These are phyloP conservation scores for Peribatodes rhomboidaria DNA, from an alignment of 2,888 invertebrate genomes.

Conservation along the genomic window DNA sequence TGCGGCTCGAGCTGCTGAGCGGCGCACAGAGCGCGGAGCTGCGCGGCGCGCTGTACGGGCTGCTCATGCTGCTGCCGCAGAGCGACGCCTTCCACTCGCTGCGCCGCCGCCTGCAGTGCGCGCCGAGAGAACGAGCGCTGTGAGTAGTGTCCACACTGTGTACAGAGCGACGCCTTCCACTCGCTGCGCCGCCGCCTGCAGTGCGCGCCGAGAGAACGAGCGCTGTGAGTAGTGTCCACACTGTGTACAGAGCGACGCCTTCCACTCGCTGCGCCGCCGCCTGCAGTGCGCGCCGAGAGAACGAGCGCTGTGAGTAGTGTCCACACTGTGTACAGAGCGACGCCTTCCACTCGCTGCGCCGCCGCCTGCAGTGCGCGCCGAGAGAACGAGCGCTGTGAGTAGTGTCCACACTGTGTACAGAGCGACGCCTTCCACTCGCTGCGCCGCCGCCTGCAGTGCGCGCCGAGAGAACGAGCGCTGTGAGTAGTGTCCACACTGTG, in stretches of 20 bases:
- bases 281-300: slow-evolving; percentile 80
- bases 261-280: slow-evolving; percentile 93
- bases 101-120: slow-evolving; percentile 89
- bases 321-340: slow-evolving; percentile 99
- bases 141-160: too few relatives aligned
- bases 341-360: slow-evolving; percentile 95
- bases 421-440: slow-evolving; percentile 97
- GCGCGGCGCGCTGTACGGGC: slow-evolving; percentile 96
- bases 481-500: slow-evolving; percentile 68
- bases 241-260: slow-evolving; percentile 99
- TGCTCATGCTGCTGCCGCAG: slow-evolving; percentile 99
- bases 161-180: slow-evolving; percentile 98
- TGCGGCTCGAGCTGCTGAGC: slow-evolving; percentile 95
- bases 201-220: slow-evolving; percentile 82
- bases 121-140: slow-evolving; percentile 85
- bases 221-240: too few relatives aligned
- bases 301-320: slow-evolving; percentile 90
- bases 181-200: slow-evolving; percentile 92
- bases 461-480: slow-evolving; percentile 85
- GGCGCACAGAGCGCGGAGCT: slow-evolving; percentile 91
- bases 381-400: slow-evolving; percentile 87
- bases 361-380: slow-evolving; percentile 87
- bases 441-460: slow-evolving; percentile 89
- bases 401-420: too few relatives aligned
- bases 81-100: slow-evolving; percentile 97